Conservation (phyloP, 2,797 vertebrate genomes). For the Cuculus canorus region DNA sequence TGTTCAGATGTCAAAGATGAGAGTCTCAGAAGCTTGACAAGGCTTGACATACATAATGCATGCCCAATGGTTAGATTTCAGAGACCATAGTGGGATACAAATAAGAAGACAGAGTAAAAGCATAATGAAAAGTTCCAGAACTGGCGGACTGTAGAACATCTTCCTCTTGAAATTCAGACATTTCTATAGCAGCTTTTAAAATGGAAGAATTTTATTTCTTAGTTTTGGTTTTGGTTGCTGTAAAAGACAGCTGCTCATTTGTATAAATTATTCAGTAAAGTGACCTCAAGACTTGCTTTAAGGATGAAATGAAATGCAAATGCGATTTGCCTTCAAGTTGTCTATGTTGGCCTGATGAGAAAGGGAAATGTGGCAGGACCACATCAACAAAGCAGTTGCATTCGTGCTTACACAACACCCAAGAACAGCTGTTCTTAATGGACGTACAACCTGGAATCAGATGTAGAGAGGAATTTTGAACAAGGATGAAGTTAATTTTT, state of each 20-base stretch:
- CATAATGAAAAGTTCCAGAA: neutral
- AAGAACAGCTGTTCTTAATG: neutral
- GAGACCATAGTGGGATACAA: neutral
- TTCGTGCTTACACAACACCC: neutral
- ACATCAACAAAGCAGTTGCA: neutral
- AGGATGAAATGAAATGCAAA: neutral
- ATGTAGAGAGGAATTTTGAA: neutral
- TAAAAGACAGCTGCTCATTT: neutral
- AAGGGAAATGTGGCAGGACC: neutral
- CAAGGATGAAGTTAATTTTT: neutral
- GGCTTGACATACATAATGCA: neutral
- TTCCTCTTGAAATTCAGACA: neutral
- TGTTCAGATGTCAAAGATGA: neutral
- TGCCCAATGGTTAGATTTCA: neutral
- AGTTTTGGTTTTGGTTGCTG: neutral
- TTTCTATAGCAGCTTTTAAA: neutral
- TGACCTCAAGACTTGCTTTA: neutral
- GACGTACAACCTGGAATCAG: neutral
- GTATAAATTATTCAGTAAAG: neutral
- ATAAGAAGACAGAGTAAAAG: neutral
- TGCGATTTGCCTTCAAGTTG: neutral
- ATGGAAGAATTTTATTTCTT: neutral
- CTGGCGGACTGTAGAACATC: neutral
- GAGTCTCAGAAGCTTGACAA: neutral
- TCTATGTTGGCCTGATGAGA: neutral